phyloP scores from a whole-genome alignment of 2,888 invertebrate genomes.

The Pseudococcus viburni region DNA sequence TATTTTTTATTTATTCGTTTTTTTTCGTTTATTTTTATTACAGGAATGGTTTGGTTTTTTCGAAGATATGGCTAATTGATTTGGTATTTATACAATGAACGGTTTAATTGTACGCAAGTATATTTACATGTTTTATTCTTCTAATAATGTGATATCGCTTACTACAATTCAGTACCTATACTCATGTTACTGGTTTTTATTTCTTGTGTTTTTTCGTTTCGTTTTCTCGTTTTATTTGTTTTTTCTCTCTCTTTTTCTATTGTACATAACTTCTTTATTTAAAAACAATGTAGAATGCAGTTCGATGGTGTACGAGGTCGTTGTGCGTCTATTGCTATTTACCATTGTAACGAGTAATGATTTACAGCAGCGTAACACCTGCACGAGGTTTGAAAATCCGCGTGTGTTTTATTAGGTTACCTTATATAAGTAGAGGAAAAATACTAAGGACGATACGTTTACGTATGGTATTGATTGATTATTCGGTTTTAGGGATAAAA shows the following conservation, averaged over 20 bases:
- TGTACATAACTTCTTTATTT: background rate
- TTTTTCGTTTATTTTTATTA: slow-evolving; percentile 5
- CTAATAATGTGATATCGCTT: slow-evolving; percentile 20
- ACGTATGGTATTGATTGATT: background rate
- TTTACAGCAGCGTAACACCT: background rate
- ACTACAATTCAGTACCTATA: background rate
- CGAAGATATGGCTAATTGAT: background rate
- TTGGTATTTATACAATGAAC: background rate
- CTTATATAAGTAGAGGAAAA: background rate
- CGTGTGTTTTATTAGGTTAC: slow-evolving; percentile 15
- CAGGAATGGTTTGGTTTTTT: slow-evolving; percentile 36
- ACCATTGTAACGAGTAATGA: background rate
- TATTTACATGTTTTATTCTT: slow-evolving; percentile 36
- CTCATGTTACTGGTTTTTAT: background rate
- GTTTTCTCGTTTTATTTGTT: background rate
- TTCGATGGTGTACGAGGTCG: background rate
- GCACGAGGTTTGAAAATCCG: background rate
- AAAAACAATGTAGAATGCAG: background rate
- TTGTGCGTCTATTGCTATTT: background rate
- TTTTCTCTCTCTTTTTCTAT: background rate
- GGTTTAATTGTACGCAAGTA: slow-evolving; percentile 30
- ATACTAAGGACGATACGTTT: background rate
- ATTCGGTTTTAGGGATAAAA: background rate
- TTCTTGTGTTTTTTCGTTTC: background rate
- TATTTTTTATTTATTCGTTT: slow-evolving; percentile 13